Evolutionary conservation across 2,113 vertebrate genomes (phyloP).

Genomic region (Gavia stellata): DNA sequence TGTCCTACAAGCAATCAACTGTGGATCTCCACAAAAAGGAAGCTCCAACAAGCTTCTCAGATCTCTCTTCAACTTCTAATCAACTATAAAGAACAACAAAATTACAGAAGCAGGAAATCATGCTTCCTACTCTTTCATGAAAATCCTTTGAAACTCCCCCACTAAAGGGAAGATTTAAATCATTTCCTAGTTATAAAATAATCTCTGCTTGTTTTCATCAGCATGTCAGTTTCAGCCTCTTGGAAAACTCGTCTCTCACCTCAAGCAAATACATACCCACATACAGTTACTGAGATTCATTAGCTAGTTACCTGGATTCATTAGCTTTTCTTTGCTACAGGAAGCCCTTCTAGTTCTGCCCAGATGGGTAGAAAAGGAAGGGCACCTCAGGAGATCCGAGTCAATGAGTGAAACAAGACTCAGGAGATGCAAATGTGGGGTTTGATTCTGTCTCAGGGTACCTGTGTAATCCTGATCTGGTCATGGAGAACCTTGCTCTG

Average conservation of each 20-base stretch:
- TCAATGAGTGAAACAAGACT: neutral
- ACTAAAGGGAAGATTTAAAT: neutral
- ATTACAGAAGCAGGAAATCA: slow-evolving; percentile 47
- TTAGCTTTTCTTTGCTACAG: neutral
- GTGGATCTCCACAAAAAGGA: neutral
- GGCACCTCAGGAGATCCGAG: neutral
- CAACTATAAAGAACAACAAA: slow-evolving; percentile 23
- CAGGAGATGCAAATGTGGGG: neutral
- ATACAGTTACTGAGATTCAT: neutral
- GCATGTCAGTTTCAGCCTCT: neutral
- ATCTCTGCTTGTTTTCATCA: slow-evolving; percentile 24
- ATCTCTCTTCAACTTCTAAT: slow-evolving; percentile 41
- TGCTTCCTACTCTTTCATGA: slow-evolving; percentile 37
- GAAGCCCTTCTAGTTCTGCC: neutral
- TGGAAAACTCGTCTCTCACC: slow-evolving; percentile 5
- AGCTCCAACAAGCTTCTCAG: neutral
- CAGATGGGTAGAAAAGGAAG: neutral
- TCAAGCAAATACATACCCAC: neutral
- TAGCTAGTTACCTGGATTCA: neutral
- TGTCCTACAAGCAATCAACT: neutral
- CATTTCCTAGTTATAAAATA: slow-evolving; percentile 23
- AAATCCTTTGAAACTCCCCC: slow-evolving; percentile 41
- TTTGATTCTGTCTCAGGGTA: neutral
- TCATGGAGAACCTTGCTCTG: neutral
- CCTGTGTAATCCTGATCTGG: neutral